Evolutionary conservation across 2,888 invertebrate genomes (phyloP).

Genomic region (Ptychoptera contaminata): DNA sequence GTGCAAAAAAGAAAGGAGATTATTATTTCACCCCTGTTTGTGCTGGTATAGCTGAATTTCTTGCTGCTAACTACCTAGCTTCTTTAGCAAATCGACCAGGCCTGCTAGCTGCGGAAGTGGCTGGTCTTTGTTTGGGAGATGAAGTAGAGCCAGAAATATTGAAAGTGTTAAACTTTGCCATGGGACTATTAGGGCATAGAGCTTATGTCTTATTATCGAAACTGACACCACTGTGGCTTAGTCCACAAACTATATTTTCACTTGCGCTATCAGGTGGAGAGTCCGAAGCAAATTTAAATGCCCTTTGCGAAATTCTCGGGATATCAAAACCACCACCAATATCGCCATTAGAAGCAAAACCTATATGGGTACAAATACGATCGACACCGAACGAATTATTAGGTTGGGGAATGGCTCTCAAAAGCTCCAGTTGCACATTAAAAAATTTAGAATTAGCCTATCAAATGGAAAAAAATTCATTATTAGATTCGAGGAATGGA

Average conservation of each 20-base stretch:
- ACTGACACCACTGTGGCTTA: slow-evolving; percentile 35
- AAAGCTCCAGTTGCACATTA: slow-evolving; percentile 31
- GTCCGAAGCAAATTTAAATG: slow-evolving; percentile 35
- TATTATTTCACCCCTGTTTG: slow-evolving; percentile 33
- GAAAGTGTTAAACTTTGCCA: slow-evolving; percentile 32
- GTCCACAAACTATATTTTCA: slow-evolving; percentile 35
- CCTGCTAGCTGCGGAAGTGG: slow-evolving; percentile 33
- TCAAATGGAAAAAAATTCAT: slow-evolving; percentile 32
- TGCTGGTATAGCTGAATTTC: slow-evolving; percentile 34
- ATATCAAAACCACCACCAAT: slow-evolving; percentile 31
- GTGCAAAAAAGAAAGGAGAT: slow-evolving; percentile 29
- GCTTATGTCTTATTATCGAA: slow-evolving; percentile 34
- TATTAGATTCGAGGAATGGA: slow-evolving; percentile 20
- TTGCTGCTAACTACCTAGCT: slow-evolving; percentile 39
- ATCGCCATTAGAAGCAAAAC: slow-evolving; percentile 22
- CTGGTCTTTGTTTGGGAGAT: slow-evolving; percentile 18
- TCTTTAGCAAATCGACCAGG: slow-evolving; percentile 35
- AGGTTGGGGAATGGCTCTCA: slow-evolving; percentile 35
- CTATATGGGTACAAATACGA: slow-evolving; percentile 27
- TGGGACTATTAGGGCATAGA: slow-evolving; percentile 35
- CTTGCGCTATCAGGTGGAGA: slow-evolving; percentile 37
- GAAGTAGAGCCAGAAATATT: slow-evolving; percentile 32
- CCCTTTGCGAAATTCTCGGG: slow-evolving; percentile 35
- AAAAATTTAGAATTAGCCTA: slow-evolving; percentile 35
- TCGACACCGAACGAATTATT: slow-evolving; percentile 33